These are phyloP conservation scores for Myotis davidii DNA, from an alignment of 2,113 vertebrate genomes.

Conservation along the genomic window DNA sequence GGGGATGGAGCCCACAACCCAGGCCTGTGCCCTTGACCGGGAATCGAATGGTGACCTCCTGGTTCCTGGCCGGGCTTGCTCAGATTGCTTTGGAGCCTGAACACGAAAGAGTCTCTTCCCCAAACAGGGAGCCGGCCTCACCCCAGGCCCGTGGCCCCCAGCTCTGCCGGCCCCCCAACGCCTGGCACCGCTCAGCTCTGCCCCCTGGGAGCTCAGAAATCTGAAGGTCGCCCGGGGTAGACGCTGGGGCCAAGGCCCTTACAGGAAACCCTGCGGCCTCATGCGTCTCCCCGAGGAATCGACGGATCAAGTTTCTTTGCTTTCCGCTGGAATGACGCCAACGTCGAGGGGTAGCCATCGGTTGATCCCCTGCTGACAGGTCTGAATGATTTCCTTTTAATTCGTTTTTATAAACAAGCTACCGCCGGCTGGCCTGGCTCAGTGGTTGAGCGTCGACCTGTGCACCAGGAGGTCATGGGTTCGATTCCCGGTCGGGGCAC, in stretches of 20 bases:
- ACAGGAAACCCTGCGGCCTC: neutral
- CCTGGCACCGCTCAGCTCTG: neutral
- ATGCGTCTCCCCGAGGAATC: neutral
- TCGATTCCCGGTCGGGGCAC: no score
- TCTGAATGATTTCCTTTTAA: neutral
- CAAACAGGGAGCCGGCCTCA: neutral
- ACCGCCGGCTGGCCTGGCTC: no score
- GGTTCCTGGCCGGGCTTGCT: neutral
- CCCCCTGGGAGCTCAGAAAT: neutral
- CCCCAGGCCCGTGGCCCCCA: neutral
- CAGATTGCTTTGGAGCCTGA: neutral
- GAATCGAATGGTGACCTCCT: no score
- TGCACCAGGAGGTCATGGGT: no score
- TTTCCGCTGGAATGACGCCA: neutral
- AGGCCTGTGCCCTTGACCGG: no score
- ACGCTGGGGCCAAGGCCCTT: neutral
- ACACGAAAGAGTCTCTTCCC: accelerated
- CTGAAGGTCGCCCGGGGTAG: neutral
- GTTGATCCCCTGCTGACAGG: neutral
- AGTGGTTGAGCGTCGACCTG: no score
- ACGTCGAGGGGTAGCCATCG: neutral
- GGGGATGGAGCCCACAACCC: no score
- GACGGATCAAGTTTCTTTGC: neutral
- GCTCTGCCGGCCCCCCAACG: neutral
- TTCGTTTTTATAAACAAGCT: neutral